Base-by-base conservation (phyloP, 2,888 invertebrate species). In the Heteropelma amictum region DNA sequence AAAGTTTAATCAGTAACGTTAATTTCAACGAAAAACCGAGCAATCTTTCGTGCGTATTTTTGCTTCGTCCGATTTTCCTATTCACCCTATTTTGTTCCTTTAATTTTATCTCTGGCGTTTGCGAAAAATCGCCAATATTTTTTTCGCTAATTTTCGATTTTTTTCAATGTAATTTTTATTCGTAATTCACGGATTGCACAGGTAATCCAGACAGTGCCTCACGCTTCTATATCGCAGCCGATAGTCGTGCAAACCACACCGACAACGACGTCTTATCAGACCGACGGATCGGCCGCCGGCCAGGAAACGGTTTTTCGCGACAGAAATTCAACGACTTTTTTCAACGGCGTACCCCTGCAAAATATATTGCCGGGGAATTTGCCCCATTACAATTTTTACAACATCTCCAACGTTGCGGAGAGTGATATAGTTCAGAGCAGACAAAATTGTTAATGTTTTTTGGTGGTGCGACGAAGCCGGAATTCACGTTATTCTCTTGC, bases 361-460 rank as follows among this genome's bases (percentile, higher is more conserved):
- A 87, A 82, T 47, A 86, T 88, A 74, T 64, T 89, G 65, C 85
- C 88, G 23, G 72, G 86, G 0, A 88, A 86, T 79, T 77, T 87
- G 78, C 84, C 88, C 33, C 61, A 71, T 23, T 89, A 89, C 69
- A 88, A 88, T 74, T 88, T 89, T 81, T 89, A 89, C 75, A 88
- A 85, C 74, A 85, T 89, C 68, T 80, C 87, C 17, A 88, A 83
- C 65, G 85, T 87, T 21, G 77, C 82, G 17, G 88, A 87, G 61
- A 81, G 77, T 21, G 85, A 88, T 77, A 81, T 86, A 30, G 82
- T 87, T 65, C 83, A 85, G 75, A 83, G 84, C 58, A 85, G 85
- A 78, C 87, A 87, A 81, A 79, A 63, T 49, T 26, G 21, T 58
- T 23, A 12, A 38, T 3, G 12, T 30, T 61, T 26, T 4, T 38